Conservation (phyloP, 2,888 invertebrate species). For the Psococerastis gibbosa region DNA sequence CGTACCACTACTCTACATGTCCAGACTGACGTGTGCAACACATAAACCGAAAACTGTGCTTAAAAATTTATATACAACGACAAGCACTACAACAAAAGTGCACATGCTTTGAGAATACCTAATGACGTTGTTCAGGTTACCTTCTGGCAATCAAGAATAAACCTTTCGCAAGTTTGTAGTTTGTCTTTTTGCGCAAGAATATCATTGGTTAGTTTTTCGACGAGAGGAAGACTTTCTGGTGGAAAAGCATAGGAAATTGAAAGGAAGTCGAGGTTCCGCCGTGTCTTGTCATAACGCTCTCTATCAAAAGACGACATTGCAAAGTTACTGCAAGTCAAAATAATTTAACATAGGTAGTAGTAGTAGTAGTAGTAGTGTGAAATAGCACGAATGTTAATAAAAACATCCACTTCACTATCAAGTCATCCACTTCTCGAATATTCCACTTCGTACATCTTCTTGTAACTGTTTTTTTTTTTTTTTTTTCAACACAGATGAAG, state of each 20-base stretch:
- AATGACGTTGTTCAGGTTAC: conserved; percentile 23
- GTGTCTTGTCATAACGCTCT: conserved; percentile 29
- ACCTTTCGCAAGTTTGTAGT: conserved; percentile 61
- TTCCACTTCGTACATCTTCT: too few species aligned
- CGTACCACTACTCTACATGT: not conserved
- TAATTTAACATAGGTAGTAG: too few species aligned
- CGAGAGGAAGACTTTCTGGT: conserved; percentile 56
- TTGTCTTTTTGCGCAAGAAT: conserved; percentile 74
- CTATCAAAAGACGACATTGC: not conserved
- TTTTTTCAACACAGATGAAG: too few species aligned
- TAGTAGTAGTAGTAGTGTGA: too few species aligned
- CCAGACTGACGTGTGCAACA: not conserved
- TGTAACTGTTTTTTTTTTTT: too few species aligned
- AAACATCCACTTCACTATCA: too few species aligned
- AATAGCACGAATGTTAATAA: too few species aligned
- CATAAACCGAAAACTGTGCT: not conserved
- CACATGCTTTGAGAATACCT: conserved; percentile 8
- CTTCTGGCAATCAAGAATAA: conserved; percentile 47
- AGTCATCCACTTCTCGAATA: too few species aligned
- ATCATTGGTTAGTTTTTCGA: conserved; percentile 63
- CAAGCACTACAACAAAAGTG: too few species aligned
- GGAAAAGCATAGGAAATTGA: conserved; percentile 63
- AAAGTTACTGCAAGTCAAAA: too few species aligned
- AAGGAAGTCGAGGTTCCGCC: conserved; percentile 58
- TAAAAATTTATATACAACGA: too few species aligned